A percentile compares a stretch with the other conserved stretches of the same genome.
Conservation (phyloP, 2,113 vertebrate genomes). For the Oncorhynchus nerka region DNA sequence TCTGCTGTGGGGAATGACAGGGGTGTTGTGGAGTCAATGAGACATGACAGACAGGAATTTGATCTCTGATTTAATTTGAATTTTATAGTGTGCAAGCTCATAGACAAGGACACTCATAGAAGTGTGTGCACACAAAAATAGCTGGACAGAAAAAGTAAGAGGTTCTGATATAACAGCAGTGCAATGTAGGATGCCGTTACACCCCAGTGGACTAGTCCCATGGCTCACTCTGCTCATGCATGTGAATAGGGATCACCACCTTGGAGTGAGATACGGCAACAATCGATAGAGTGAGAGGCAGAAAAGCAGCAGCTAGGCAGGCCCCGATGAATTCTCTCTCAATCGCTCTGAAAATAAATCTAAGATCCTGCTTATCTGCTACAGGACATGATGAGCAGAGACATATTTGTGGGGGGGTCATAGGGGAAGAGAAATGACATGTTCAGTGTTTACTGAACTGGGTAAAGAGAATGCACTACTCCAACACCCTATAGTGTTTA, state of each 20-base stretch:
- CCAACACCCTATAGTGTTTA: conserved; percentile 38
- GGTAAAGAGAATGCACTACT: too few relatives aligned
- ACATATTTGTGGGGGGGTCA: too few relatives aligned
- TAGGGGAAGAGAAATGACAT: too few relatives aligned
- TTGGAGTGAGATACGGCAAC: not conserved
- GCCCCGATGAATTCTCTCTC: not conserved
- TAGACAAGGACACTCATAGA: not conserved
- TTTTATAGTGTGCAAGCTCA: too few relatives aligned
- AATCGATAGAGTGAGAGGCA: conserved; percentile 9
- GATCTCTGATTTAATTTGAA: conserved; percentile 37
- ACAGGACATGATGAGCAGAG: not conserved
- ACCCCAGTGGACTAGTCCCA: not conserved
- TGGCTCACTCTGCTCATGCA: not conserved
- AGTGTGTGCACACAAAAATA: too few relatives aligned
- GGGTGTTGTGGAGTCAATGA: conserved; percentile 39
- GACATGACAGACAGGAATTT: conserved; percentile 60
- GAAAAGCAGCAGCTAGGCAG: not conserved
- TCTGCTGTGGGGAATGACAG: conserved; percentile 33
- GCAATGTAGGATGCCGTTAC: not conserved
- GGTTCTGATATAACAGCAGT: not conserved
- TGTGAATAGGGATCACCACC: conserved; percentile 13
- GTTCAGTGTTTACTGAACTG: too few relatives aligned
- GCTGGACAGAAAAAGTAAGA: not conserved
- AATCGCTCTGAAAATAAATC: not conserved
- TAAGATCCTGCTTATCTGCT: not conserved